These are phyloP conservation scores for Scaptomyza flava DNA, from an alignment of 2,888 invertebrate species.

Conservation along the genomic window DNA sequence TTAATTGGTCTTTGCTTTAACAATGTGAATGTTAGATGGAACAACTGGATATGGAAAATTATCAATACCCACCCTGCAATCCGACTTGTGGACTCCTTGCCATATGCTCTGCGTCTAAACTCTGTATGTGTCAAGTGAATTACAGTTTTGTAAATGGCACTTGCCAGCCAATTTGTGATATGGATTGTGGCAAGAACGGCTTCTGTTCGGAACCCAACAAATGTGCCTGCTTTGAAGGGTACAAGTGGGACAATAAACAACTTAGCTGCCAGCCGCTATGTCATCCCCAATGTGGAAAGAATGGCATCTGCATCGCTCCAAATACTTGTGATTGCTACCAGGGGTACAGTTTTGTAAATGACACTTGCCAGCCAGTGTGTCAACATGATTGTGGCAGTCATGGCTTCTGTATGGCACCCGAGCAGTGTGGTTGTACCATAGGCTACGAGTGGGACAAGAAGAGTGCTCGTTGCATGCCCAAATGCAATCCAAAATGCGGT, in stretches of 20 bases:
- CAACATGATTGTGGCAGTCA: background rate
- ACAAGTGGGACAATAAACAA: rapidly evolving
- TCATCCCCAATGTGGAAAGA: background rate
- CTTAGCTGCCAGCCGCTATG: background rate
- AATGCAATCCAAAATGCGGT: conserved; percentile 15
- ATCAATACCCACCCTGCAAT: too few relatives aligned
- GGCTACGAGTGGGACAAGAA: conserved; percentile 6
- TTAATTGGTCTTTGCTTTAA: too few relatives aligned
- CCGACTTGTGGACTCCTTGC: too few relatives aligned
- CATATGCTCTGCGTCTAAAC: too few relatives aligned
- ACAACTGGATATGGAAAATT: too few relatives aligned
- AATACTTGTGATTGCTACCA: background rate
- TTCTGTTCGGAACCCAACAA: background rate
- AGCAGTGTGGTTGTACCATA: background rate
- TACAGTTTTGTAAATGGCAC: background rate
- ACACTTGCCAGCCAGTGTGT: conserved; percentile 2
- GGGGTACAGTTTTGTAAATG: background rate
- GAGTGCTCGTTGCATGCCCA: background rate
- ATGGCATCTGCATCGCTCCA: background rate
- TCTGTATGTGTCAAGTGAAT: too few relatives aligned
- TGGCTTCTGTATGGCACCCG: background rate
- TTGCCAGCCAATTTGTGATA: conserved; percentile 9
- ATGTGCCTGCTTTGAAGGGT: background rate
- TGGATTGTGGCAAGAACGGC: background rate
- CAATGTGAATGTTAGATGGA: too few relatives aligned